Conservation (phyloP, 1,140 invertebrate genomes). For the Orchesella cincta region DNA sequence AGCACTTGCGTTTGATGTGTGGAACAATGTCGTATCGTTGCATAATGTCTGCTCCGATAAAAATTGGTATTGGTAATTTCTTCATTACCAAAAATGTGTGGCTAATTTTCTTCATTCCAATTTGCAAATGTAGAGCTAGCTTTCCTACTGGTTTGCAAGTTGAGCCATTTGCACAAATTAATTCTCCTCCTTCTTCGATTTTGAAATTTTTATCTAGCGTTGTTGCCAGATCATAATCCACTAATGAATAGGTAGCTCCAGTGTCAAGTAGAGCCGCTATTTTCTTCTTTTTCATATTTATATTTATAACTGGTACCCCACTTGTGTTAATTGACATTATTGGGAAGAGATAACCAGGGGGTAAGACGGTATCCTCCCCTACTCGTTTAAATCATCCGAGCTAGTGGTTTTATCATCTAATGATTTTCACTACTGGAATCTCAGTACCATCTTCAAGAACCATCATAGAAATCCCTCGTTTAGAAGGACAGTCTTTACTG, state of each 20-base stretch:
- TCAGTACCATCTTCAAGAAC: too few relatives aligned
- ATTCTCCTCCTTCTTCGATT: background rate
- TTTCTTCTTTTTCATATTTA: background rate
- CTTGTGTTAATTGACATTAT: background rate
- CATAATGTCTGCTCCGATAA: background rate
- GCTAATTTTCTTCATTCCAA: background rate
- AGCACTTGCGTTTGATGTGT: background rate
- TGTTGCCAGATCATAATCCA: background rate
- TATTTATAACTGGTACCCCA: background rate
- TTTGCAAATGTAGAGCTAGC: background rate
- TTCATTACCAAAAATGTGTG: background rate
- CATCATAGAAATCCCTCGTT: background rate
- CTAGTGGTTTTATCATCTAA: background rate
- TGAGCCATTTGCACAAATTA: background rate
- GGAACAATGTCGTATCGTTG: background rate
- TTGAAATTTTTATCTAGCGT: background rate
- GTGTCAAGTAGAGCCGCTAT: background rate
- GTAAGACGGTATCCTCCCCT: background rate
- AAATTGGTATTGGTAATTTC: background rate
- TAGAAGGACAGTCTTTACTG: background rate
- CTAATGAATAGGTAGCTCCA: background rate
- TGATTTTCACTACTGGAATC: too few relatives aligned
- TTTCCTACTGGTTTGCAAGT: background rate
- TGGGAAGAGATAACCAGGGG: background rate
- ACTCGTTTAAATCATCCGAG: background rate